phyloP scores from a whole-genome alignment of 2,113 vertebrate genomes.

The Clinocottus analis region DNA sequence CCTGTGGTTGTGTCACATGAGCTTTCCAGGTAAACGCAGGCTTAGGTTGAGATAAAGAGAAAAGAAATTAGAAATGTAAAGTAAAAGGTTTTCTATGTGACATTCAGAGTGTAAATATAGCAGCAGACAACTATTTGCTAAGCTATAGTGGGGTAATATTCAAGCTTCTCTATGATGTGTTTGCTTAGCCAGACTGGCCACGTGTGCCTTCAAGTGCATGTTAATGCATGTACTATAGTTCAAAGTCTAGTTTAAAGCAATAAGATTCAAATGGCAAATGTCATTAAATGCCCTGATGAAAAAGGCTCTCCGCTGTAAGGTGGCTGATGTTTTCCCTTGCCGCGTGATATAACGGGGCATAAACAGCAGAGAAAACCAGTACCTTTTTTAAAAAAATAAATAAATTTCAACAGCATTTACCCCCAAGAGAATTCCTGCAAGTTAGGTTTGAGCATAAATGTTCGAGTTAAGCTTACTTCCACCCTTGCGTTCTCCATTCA shows the following conservation, averaged over 20 bases:
- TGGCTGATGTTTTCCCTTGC: neutral
- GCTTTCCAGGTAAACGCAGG: neutral
- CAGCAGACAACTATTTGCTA: neutral
- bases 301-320: neutral
- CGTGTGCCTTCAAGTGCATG: no score
- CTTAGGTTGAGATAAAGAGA: neutral
- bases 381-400: neutral
- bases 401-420: neutral
- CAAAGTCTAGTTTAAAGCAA: neutral
- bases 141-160: no score
- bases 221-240: no score
- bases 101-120: neutral
- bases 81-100: neutral
- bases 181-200: no score
- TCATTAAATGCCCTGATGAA: neutral
- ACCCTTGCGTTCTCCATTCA: neutral
- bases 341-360: neutral
- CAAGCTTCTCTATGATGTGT: no score
- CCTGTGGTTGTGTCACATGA: neutral
- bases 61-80: slow-evolving; percentile 1
- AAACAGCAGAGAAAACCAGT: neutral
- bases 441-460: slow-evolving; percentile 1
- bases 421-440: neutral
- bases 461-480: neutral
- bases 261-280: neutral